These are phyloP conservation scores for Drosophila oshimai DNA, from an alignment of 1,140 invertebrate species.

Conservation along the genomic window DNA sequence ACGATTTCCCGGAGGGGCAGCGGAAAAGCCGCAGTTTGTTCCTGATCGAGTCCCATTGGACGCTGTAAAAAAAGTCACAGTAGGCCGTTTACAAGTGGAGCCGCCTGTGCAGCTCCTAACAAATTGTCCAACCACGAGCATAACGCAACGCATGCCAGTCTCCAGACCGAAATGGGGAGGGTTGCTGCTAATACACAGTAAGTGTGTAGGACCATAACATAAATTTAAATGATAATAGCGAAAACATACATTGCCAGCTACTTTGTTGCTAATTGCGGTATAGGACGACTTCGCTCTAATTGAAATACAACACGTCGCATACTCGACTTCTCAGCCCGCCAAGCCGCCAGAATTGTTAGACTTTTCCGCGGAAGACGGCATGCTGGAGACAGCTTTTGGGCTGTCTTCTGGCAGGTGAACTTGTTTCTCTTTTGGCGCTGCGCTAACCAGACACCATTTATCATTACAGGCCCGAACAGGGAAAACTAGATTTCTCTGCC, in stretches of 20 bases:
- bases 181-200: constrained; percentile 27
- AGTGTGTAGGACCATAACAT: constrained; percentile 58
- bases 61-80: background rate
- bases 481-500: constrained; percentile 65
- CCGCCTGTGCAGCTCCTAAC: constrained; percentile 5
- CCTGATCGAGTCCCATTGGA: constrained; percentile 34
- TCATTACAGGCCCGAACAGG: constrained; percentile 57
- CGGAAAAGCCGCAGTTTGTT: constrained; percentile 37
- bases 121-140: constrained; percentile 38
- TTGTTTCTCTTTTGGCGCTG: constrained; percentile 73
- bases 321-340: background rate
- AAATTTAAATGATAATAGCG: constrained; percentile 77
- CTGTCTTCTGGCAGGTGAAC: constrained; percentile 47
- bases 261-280: constrained; percentile 70
- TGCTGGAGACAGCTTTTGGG: constrained; percentile 1
- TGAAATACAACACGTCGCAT: constrained; percentile 63
- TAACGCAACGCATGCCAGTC: constrained; percentile 14
- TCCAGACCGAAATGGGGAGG: background rate
- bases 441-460: constrained; percentile 75
- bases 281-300: constrained; percentile 73
- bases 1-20: background rate
- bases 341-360: background rate
- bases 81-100: background rate
- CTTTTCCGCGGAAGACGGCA: constrained; percentile 2
- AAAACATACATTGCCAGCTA: constrained; percentile 73